Evolutionary conservation across 2,797 vertebrate species (phyloP).

Genomic region (Fistularia commersonii): DNA sequence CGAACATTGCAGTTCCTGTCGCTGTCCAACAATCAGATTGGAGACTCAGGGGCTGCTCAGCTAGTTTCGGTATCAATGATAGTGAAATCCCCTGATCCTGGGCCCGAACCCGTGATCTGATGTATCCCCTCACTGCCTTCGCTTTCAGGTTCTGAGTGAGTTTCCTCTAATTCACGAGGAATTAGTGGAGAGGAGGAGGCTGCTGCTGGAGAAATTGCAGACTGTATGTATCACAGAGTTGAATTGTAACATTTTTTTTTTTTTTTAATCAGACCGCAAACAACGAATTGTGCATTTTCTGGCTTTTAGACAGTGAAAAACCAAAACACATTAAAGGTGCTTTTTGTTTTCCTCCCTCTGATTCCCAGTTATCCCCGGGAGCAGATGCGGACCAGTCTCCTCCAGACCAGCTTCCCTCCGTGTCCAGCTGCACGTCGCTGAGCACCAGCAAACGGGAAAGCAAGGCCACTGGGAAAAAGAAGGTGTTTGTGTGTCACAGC

Average conservation of each 20-base stretch:
- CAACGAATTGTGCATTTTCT: background rate
- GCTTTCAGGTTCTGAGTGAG: slow-evolving; percentile 73
- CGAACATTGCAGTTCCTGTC: slow-evolving; percentile 81
- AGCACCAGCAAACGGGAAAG: slow-evolving; percentile 63
- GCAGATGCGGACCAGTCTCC: slow-evolving; percentile 19
- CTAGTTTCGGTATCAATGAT: slow-evolving; percentile 59
- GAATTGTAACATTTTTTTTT: background rate
- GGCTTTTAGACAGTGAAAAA: background rate
- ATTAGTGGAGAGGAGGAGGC: slow-evolving; percentile 78
- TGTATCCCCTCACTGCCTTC: background rate
- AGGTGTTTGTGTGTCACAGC: slow-evolving; percentile 52
- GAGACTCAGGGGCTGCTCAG: slow-evolving; percentile 76
- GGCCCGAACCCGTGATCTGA: slow-evolving; percentile 5
- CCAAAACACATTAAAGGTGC: background rate
- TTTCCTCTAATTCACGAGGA: slow-evolving; percentile 82
- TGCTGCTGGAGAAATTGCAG: slow-evolving; percentile 63
- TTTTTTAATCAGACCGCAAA: background rate
- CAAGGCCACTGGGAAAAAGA: slow-evolving; percentile 46
- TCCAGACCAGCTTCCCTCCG: slow-evolving; percentile 29
- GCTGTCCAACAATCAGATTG: slow-evolving; percentile 80
- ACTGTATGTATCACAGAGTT: slow-evolving; percentile 35
- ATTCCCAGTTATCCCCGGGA: slow-evolving; percentile 38
- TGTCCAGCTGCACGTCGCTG: slow-evolving; percentile 31
- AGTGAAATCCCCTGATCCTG: background rate
- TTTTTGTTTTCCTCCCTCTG: background rate